Base-by-base conservation (phyloP, 2,888 invertebrate genomes). In the Eupeodes latifasciatus region DNA sequence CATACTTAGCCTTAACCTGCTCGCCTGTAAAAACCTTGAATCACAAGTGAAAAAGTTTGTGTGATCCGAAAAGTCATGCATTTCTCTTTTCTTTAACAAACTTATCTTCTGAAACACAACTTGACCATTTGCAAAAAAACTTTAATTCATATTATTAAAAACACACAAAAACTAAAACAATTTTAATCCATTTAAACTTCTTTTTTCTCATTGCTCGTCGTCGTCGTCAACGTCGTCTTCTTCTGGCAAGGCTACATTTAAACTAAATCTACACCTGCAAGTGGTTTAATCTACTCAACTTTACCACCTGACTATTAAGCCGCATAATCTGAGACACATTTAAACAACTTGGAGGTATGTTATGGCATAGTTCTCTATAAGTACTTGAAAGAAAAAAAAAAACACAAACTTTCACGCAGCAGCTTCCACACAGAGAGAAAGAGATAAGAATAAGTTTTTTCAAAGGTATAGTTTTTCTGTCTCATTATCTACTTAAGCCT, bases 401-500 rank as follows among this genome's bases (percentile, higher is more conserved):
- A 16, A 40, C 11, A 16, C 19, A 64, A 27, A 59, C 59, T n/a
- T 49, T 72, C 72, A 75, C 53, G 62, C 36, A 62, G 62, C 61
- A 75, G 85, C 78, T 69, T 61, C 55, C 19, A 40, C 6, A 40
- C 5, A 72, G 67, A 80, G 81, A 88, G 81, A 88, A 81, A 72
- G 67, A 80, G 85, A 88, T 85, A 88, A 84, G 77, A 88, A 3
- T 27, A 88, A 88, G 55, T 81, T 88, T 87, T 76, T 40, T 76
- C 67, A 81, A 84, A 81, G 74, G 85, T 85, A 40, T 40, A 85
- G 77, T 84, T 88, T 85, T 88, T 88, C 78, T 85, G 85, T 88
- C 85, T 88, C 88, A 88, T 88, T 88, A 88, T 88, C 85, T 85
- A 69, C 88, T 88, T 81, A 81, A 80, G 88, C 74, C 88, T 88